phyloP scores from a whole-genome alignment of 2,888 invertebrate species.

The Netelia melanura region DNA sequence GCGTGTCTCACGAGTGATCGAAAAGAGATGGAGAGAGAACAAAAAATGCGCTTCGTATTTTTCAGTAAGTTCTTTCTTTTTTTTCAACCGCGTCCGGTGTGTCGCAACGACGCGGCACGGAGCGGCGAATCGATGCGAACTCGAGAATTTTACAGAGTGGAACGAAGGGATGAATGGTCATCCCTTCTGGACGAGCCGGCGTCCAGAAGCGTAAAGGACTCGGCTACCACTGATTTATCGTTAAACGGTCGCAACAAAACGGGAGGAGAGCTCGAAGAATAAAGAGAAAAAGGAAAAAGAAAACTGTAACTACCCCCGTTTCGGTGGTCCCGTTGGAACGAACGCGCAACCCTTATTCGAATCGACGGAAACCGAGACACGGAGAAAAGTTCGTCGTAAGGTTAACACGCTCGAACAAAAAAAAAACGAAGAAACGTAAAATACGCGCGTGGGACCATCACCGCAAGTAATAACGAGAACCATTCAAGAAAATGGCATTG shows the following conservation, averaged over 20 bases:
- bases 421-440: constrained; percentile 8
- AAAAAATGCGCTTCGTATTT: constrained; percentile 19
- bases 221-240: constrained; percentile 75
- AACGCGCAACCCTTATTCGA: constrained; percentile 78
- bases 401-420: constrained; percentile 26
- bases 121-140: constrained; percentile 22
- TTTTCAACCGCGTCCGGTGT: not conserved
- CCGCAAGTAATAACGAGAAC: constrained; percentile 78
- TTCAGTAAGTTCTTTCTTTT: constrained; percentile 12
- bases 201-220: constrained; percentile 5
- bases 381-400: constrained; percentile 33
- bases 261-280: constrained; percentile 42
- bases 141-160: constrained; percentile 29
- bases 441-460: constrained; percentile 66
- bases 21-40: not conserved
- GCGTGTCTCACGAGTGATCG: not conserved
- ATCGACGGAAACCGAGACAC: constrained; percentile 61
- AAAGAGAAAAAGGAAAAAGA: not conserved
- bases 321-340: constrained; percentile 31
- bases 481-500: constrained; percentile 75
- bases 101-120: not conserved
- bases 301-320: constrained; percentile 10
- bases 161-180: constrained; percentile 53
- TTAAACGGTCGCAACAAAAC: constrained; percentile 62
- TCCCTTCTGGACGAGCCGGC: not conserved